phyloP scores from a whole-genome alignment of 1,140 invertebrate genomes.

The Aphidius ervi region DNA sequence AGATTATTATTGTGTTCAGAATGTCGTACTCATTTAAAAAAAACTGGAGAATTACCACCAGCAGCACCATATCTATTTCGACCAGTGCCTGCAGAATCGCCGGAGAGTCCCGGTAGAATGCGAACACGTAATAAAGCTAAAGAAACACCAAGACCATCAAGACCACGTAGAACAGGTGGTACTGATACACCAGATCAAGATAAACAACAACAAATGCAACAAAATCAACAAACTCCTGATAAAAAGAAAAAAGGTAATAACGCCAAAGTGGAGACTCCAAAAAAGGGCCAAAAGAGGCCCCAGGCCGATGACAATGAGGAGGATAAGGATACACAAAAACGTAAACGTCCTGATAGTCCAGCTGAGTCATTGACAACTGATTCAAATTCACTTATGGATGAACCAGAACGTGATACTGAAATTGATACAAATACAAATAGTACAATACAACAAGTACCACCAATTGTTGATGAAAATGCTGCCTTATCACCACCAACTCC shows the following conservation, averaged over 20 bases:
- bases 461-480: constrained; percentile 37
- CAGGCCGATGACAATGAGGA: constrained; percentile 63
- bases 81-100: constrained; percentile 68
- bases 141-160: constrained; percentile 65
- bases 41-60: constrained; percentile 74
- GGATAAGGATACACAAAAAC: constrained; percentile 65
- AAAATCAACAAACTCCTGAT: constrained; percentile 42
- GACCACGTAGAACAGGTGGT: constrained; percentile 60
- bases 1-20: constrained; percentile 74
- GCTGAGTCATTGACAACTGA: constrained; percentile 77
- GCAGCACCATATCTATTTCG: constrained; percentile 67
- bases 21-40: constrained; percentile 77
- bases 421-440: constrained; percentile 52
- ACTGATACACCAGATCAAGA: constrained; percentile 71
- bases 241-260: constrained; percentile 59
- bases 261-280: constrained; percentile 61
- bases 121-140: constrained; percentile 82
- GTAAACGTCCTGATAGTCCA: constrained; percentile 66
- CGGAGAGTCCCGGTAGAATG: constrained; percentile 81
- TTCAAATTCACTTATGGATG: constrained; percentile 74
- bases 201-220: constrained; percentile 48
- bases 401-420: constrained; percentile 58
- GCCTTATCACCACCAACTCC: too few relatives aligned
- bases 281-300: constrained; percentile 70
- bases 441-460: constrained; percentile 54